Evolutionary conservation across 2,113 vertebrate species (phyloP), one percentile per base, ranked within the genome.

Genomic region (Epinephelus moara): DNA sequence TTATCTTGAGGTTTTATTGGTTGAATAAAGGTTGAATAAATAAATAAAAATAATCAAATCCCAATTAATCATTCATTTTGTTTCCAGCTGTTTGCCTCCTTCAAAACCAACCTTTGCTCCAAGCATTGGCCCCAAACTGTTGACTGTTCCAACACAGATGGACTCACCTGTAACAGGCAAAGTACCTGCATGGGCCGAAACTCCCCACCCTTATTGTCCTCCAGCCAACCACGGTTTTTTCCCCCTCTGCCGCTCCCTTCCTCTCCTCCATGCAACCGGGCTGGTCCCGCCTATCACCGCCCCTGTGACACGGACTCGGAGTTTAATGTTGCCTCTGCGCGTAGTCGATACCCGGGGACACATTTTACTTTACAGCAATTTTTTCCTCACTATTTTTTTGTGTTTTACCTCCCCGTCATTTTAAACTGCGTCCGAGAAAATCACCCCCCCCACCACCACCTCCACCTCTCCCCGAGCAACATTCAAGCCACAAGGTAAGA

Each of bases 401-500:
- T 62, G 14, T 70, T 25, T 33, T 9, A 25, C 30, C 47, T 27
- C 33, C 19, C 68, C 27, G n/a, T 42, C 37, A 37, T 55, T 60
- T 71, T 64, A 56, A 84, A 67, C 37, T 47, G 21, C 9, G 0
- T 37, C 5, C 11, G 18, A 30, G 53, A 21, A 67, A 64, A 78
- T 21, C 69, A 50, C 42, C 17, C 21, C 71, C 13, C 60, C 59
- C 56, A 13, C 4, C 9, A 17, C 33, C 9, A 21, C 13, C 49
- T n/a, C 10, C 21, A 1, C 50, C 68, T 66, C 23, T 53, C 30
- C 33, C 53, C 6, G 75, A 75, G 56, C 62, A 23, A 55, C 70
- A 33, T 60, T 59, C 13, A 59, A 78, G 33, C 81, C 18, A 45
- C 40, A 86, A 92, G 92, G 92, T 94, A 90, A 91, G 91, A 17